Evolutionary conservation across 92 coral and sea anemone genomes (phyloP).

Genomic region (Desmophyllum pertusum): DNA sequence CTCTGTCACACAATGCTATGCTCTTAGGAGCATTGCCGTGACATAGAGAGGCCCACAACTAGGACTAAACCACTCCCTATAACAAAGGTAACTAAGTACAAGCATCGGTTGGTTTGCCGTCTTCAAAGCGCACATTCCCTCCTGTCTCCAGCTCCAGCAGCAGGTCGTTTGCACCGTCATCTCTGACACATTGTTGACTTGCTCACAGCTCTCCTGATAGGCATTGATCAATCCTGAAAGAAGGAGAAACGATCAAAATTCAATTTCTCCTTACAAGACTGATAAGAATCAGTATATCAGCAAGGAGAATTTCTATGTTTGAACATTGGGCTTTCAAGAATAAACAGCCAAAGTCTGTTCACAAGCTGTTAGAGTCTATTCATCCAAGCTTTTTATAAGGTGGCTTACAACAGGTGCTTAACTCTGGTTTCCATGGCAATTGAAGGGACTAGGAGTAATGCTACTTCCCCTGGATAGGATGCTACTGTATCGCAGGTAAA

Average conservation of each 20-base stretch:
- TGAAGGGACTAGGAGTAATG: no score
- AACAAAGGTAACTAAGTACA: conserved; percentile 62
- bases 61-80: background rate
- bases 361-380: background rate
- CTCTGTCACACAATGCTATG: no score
- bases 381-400: no score
- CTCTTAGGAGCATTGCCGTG: no score
- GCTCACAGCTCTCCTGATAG: conserved; percentile 87
- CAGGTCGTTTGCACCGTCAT: conserved; percentile 86
- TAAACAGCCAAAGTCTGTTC: background rate
- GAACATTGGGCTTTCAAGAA: background rate
- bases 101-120: conserved; percentile 81
- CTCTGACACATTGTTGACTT: conserved; percentile 80
- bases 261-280: background rate
- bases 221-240: conserved; percentile 77
- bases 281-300: background rate
- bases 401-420: no score
- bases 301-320: background rate
- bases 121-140: conserved; percentile 98
- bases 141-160: conserved; percentile 93
- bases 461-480: no score
- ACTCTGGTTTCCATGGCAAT: background rate
- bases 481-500: no score
- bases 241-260: background rate
- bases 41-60: no score